A percentile compares a stretch with the other conserved stretches of the same genome.
These are phyloP conservation scores for Syngnathus typhle DNA, from an alignment of 2,113 vertebrate genomes.

Conservation along the genomic window DNA sequence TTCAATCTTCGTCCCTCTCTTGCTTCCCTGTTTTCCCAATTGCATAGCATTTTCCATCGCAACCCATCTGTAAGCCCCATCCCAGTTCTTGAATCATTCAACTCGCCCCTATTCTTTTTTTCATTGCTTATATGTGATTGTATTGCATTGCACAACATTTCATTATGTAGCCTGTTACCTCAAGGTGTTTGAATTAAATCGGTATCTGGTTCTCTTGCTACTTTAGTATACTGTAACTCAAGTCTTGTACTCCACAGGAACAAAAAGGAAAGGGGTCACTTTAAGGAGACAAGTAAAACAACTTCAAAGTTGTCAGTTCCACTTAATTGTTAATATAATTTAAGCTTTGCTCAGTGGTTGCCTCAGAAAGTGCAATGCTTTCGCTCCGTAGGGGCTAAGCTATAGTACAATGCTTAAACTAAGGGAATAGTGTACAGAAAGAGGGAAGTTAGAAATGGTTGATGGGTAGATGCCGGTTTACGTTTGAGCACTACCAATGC, in stretches of 20 bases:
- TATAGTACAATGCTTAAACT: neutral
- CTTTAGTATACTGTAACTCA: neutral
- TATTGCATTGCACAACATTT: neutral
- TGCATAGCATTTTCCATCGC: neutral
- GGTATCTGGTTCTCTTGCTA: neutral
- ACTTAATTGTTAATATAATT: no score
- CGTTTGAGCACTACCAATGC: neutral
- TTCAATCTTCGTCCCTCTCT: neutral
- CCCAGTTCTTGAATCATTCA: neutral
- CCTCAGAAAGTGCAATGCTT: neutral
- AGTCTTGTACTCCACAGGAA: neutral
- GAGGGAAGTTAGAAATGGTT: neutral
- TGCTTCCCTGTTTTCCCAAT: neutral
- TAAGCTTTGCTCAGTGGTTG: no score
- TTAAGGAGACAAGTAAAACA: neutral
- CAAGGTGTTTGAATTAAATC: neutral
- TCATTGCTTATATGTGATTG: conserved; percentile 11
- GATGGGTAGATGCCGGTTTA: neutral
- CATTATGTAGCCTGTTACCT: neutral
- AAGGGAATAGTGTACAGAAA: neutral
- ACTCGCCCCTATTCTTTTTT: conserved; percentile 6
- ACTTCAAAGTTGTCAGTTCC: no score
- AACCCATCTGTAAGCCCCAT: neutral
- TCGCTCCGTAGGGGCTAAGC: neutral
- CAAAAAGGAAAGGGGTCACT: neutral